Evolutionary conservation across 2,113 vertebrate genomes (phyloP).

Genomic region (Upupa epops): DNA sequence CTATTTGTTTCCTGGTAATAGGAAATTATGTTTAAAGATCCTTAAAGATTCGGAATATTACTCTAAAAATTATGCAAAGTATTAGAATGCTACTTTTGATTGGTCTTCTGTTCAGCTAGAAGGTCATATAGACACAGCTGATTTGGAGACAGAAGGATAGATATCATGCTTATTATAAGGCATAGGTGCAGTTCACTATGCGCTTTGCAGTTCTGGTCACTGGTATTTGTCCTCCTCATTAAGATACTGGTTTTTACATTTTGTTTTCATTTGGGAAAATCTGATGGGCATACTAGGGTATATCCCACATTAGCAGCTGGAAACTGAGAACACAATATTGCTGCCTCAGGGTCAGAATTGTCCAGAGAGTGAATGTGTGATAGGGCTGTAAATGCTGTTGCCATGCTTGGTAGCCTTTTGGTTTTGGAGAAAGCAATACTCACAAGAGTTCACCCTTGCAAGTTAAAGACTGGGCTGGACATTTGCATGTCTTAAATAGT

Average conservation of each 20-base stretch:
- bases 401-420: background rate
- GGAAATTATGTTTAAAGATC: background rate
- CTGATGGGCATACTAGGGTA: accelerated
- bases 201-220: background rate
- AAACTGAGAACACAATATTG: accelerated
- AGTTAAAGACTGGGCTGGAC: background rate
- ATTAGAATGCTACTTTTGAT: background rate
- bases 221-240: background rate
- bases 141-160: background rate
- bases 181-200: background rate
- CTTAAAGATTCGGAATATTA: background rate
- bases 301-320: background rate
- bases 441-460: background rate
- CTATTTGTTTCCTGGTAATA: background rate
- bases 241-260: accelerated
- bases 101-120: background rate
- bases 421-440: background rate
- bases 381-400: background rate
- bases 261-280: background rate
- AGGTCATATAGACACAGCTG: background rate
- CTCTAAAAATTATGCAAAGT: background rate
- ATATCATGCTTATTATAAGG: background rate
- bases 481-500: background rate
- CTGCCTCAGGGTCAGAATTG: background rate
- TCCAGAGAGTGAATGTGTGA: background rate